Percentiles rank a stretch among this genome's conserved stretches.
These are phyloP conservation scores for Drosophila imparisetae DNA, from an alignment of 2,888 invertebrate genomes.

Conservation along the genomic window DNA sequence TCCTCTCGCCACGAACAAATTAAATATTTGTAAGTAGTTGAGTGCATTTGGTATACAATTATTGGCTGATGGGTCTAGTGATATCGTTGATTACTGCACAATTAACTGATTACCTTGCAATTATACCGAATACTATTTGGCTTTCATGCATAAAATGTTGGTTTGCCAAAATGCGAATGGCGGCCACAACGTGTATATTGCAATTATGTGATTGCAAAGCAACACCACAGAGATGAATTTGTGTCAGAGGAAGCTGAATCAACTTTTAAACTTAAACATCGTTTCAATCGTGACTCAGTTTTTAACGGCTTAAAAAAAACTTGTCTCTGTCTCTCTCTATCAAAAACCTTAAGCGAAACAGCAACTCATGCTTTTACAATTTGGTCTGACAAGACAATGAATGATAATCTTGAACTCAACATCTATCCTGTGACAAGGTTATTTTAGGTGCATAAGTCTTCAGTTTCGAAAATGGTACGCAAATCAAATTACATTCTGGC, in stretches of 20 bases:
- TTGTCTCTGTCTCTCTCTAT: background rate
- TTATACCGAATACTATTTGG: background rate
- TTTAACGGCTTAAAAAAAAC: background rate
- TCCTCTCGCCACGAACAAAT: background rate
- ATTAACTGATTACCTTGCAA: background rate
- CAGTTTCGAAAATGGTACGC: slow-evolving; percentile 3
- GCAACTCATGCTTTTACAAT: background rate
- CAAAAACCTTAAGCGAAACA: background rate
- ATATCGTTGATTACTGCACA: slow-evolving; percentile 26
- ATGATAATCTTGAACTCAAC: background rate
- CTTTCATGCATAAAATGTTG: slow-evolving; percentile 16
- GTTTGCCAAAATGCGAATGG: slow-evolving; percentile 42
- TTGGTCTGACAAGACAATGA: background rate
- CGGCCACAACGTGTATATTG: slow-evolving; percentile 6
- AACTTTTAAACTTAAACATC: background rate
- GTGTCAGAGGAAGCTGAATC: background rate
- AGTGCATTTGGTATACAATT: slow-evolving; percentile 34
- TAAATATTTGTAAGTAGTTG: background rate
- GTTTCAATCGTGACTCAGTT: background rate
- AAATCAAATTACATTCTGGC: slow-evolving; percentile 26
- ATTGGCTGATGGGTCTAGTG: slow-evolving; percentile 16
- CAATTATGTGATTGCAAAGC: slow-evolving; percentile 34
- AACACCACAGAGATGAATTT: background rate
- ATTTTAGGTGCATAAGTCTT: background rate
- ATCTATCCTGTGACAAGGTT: background rate